These are phyloP conservation scores for Campylomormyrus numenius DNA, from an alignment of 2,113 vertebrate species.

Conservation along the genomic window DNA sequence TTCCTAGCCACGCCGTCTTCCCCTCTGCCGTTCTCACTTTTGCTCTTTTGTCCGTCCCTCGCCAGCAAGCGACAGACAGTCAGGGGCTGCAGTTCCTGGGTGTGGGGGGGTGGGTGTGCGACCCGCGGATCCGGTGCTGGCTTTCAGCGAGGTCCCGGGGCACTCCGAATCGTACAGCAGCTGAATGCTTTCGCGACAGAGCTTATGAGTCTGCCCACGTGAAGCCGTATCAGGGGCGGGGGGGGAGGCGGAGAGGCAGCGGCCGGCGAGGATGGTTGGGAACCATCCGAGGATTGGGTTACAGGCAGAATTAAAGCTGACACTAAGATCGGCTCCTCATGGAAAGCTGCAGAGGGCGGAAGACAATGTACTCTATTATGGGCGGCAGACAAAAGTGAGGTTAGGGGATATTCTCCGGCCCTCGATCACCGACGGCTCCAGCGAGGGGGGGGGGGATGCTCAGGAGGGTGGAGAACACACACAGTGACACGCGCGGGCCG, in stretches of 20 bases:
- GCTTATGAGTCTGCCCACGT: slow-evolving; percentile 55
- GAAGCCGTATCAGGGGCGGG: slow-evolving; percentile 54
- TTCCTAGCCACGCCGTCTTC: background rate
- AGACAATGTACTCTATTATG: slow-evolving; percentile 78
- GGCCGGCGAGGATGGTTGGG: slow-evolving; percentile 55
- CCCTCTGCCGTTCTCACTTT: slow-evolving; percentile 3
- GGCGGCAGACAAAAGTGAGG: slow-evolving; percentile 71
- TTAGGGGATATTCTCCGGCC: slow-evolving; percentile 67
- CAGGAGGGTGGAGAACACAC: background rate
- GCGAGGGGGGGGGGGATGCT: background rate
- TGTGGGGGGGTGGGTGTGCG: slow-evolving; percentile 15
- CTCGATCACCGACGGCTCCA: slow-evolving; percentile 31
- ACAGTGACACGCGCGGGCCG: slow-evolving; percentile 36
- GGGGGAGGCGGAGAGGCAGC: slow-evolving; percentile 54
- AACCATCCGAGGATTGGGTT: slow-evolving; percentile 68
- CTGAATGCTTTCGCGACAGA: slow-evolving; percentile 67
- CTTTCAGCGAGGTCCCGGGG: slow-evolving; percentile 41
- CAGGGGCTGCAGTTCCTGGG: background rate
- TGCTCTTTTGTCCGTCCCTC: slow-evolving; percentile 34
- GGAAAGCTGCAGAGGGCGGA: slow-evolving; percentile 67
- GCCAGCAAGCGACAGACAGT: background rate
- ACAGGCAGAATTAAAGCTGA: slow-evolving; percentile 81
- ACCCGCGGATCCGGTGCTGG: slow-evolving; percentile 29
- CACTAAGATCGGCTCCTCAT: slow-evolving; percentile 76
- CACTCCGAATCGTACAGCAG: slow-evolving; percentile 56